These are phyloP conservation scores for Ctenoplectra terminalis DNA, from an alignment of 1,140 invertebrate species.

Conservation along the genomic window DNA sequence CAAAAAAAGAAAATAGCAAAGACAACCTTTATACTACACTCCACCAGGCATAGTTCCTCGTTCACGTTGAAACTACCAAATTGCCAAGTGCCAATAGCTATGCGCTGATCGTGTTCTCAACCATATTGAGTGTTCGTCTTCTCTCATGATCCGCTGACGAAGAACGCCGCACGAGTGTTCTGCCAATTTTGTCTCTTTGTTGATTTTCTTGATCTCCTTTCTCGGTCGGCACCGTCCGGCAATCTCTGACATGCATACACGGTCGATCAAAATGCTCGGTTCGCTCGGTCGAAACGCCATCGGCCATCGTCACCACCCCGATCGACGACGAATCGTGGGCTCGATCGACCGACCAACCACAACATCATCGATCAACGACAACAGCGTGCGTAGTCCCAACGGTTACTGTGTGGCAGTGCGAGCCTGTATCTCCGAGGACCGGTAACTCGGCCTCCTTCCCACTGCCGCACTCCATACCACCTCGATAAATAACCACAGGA, in stretches of 20 bases:
- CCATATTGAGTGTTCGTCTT: slow-evolving; percentile 55
- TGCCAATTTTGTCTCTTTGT: slow-evolving; percentile 35
- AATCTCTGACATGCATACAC: slow-evolving; percentile 56
- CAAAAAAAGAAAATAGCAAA: background rate
- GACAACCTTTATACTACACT: background rate
- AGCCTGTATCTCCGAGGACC: slow-evolving; percentile 83
- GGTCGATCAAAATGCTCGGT: slow-evolving; percentile 68
- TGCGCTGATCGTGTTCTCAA: slow-evolving; percentile 47
- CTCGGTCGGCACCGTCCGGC: slow-evolving; percentile 66
- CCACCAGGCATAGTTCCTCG: slow-evolving; percentile 13
- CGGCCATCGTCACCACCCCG: slow-evolving; percentile 63
- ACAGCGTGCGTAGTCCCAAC: slow-evolving; percentile 83
- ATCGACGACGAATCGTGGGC: slow-evolving; percentile 67
- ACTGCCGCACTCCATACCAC: slow-evolving; percentile 82
- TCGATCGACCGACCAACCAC: slow-evolving; percentile 65
- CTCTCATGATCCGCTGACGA: slow-evolving; percentile 40
- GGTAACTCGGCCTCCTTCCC: slow-evolving; percentile 82
- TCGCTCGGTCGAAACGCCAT: slow-evolving; percentile 80
- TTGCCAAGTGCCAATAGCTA: slow-evolving; percentile 42
- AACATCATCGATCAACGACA: slow-evolving; percentile 73
- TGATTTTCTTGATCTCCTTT: slow-evolving; percentile 69
- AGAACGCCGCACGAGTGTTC: slow-evolving; percentile 24
- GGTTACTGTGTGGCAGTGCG: slow-evolving; percentile 83
- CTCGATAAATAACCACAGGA: slow-evolving; percentile 82
- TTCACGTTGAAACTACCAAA: slow-evolving; percentile 17